A percentile compares a stretch with the other conserved stretches of the same genome.
Evolutionary conservation across 2,888 invertebrate species (phyloP).

Genomic region (Campoplex capitator): DNA sequence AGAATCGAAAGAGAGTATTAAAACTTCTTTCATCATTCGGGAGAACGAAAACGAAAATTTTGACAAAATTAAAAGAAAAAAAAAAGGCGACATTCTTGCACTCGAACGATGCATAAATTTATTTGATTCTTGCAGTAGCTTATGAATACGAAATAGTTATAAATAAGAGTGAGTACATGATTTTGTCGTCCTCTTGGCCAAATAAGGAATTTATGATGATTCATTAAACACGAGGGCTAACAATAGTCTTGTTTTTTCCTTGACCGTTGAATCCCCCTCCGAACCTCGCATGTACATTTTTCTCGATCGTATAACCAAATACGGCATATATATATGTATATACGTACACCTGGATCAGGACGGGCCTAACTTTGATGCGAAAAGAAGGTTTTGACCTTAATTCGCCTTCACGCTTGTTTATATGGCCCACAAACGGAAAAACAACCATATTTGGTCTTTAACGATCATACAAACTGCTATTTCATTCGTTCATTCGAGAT

Average conservation of each 20-base stretch:
- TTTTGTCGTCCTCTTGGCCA: conserved; percentile 26
- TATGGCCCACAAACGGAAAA: conserved; percentile 62
- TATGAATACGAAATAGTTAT: neutral
- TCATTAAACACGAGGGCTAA: conserved; percentile 67
- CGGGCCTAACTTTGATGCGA: conserved; percentile 14
- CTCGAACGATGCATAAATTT: neutral
- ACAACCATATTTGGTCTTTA: conserved; percentile 59
- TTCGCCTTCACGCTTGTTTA: conserved; percentile 45
- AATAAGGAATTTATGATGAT: conserved; percentile 64
- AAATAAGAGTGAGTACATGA: neutral
- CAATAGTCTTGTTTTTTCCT: conserved; percentile 65
- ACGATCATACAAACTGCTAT: conserved; percentile 38
- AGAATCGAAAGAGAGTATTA: neutral
- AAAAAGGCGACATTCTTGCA: neutral
- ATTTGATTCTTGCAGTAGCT: neutral
- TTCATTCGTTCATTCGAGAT: conserved; percentile 1
- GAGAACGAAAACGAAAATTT: neutral
- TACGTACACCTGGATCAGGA: conserved; percentile 1
- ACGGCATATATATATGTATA: conserved; percentile 37
- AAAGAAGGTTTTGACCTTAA: conserved; percentile 64
- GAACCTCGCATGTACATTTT: neutral
- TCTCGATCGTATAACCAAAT: conserved; percentile 46
- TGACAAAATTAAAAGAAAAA: neutral
- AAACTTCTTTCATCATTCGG: neutral
- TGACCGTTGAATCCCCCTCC: conserved; percentile 48